Conservation (phyloP, 2,113 vertebrate species). For the Antidorcas marsupialis region DNA sequence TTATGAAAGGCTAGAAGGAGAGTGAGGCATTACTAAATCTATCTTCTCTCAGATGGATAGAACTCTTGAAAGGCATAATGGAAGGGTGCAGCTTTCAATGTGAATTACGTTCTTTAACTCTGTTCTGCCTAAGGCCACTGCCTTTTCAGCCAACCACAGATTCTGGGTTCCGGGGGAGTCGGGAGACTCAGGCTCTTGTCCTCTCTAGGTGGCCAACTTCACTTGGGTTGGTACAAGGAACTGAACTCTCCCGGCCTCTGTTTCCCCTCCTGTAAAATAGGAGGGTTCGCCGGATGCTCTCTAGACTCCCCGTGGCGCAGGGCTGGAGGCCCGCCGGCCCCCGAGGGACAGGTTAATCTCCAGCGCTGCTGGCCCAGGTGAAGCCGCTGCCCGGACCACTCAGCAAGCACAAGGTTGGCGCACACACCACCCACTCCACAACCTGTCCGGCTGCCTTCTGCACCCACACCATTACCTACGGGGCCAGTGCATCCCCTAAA, state of each 20-base stretch:
- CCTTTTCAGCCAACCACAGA: slow-evolving; percentile 23
- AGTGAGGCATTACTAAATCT: slow-evolving; percentile 18
- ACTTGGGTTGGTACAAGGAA: not conserved
- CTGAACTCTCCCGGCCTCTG: not conserved
- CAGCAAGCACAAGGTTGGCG: not conserved
- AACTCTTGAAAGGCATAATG: slow-evolving; percentile 15
- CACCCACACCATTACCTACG: not conserved
- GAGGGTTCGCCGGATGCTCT: not conserved
- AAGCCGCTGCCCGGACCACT: not conserved
- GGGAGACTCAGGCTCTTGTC: not conserved
- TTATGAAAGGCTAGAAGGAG: not conserved
- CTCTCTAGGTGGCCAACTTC: not conserved
- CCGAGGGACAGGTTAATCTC: not conserved
- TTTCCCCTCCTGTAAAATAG: not conserved
- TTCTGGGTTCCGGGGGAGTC: not conserved
- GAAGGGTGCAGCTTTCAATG: slow-evolving; percentile 8
- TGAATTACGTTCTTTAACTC: slow-evolving; percentile 60
- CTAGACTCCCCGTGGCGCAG: not conserved
- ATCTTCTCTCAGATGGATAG: slow-evolving; percentile 20
- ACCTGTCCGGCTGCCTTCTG: not conserved
- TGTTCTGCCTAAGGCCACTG: slow-evolving; percentile 38
- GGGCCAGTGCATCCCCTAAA: not conserved
- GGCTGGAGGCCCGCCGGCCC: not conserved
- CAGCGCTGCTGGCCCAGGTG: not conserved
- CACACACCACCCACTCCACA: not conserved